Evolutionary conservation across 2,113 vertebrate genomes (phyloP).

Genomic region (Paradisaea rubra): DNA sequence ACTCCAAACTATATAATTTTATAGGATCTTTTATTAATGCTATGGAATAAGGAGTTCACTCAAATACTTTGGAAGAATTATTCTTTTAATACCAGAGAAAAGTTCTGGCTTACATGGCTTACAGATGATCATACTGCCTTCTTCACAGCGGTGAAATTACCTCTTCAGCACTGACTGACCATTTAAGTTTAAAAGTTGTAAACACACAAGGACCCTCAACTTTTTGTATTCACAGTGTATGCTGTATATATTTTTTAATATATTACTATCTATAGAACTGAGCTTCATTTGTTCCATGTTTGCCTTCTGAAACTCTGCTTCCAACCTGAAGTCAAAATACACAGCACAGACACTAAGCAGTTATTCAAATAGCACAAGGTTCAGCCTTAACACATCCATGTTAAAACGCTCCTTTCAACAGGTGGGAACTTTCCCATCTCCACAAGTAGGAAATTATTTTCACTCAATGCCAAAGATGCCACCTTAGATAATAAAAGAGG

Average conservation of each 20-base stretch:
- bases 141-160: not conserved
- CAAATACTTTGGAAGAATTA: not conserved
- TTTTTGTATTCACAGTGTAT: not conserved
- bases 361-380: accelerated
- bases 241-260: not conserved
- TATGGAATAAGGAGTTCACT: not conserved
- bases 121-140: not conserved
- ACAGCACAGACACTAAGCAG: not conserved
- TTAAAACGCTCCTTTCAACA: not conserved
- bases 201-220: not conserved
- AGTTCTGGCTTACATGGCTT: not conserved
- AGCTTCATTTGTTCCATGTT: not conserved
- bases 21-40: not conserved
- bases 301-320: not conserved
- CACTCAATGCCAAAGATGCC: not conserved
- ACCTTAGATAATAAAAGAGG: not conserved
- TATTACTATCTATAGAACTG: not conserved
- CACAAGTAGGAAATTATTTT: not conserved
- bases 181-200: not conserved
- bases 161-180: not conserved
- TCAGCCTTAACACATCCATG: not conserved
- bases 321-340: not conserved
- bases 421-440: not conserved
- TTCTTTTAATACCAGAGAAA: not conserved
- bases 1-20: not conserved